Percentiles rank a stretch among this genome's conserved stretches.
These are phyloP conservation scores for Bhutanitis thaidina DNA, from an alignment of 2,888 invertebrate genomes.

Conservation along the genomic window DNA sequence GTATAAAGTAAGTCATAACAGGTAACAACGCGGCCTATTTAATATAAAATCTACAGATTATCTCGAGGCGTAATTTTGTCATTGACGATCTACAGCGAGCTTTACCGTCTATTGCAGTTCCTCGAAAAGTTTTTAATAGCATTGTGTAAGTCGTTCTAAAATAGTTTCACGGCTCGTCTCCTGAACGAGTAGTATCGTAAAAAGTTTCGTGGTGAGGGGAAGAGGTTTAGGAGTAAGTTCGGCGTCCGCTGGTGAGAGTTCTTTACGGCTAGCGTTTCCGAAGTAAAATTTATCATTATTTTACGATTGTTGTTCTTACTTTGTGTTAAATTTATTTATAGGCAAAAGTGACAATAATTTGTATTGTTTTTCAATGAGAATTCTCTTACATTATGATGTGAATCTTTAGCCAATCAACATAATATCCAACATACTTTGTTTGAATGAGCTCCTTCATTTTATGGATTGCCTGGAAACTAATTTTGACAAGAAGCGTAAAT, in stretches of 20 bases:
- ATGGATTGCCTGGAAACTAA: too few relatives aligned
- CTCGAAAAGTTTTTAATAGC: constrained; percentile 49
- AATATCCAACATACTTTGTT: too few relatives aligned
- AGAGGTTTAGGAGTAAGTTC: background rate
- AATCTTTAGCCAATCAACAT: too few relatives aligned
- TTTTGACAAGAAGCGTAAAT: too few relatives aligned
- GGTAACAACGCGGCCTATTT: too few relatives aligned
- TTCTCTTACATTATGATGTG: too few relatives aligned
- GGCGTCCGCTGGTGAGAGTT: background rate
- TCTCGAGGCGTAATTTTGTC: too few relatives aligned
- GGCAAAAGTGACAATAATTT: too few relatives aligned
- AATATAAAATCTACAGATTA: too few relatives aligned
- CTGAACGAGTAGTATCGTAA: constrained; percentile 44
- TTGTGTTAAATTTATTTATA: background rate
- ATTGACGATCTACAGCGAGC: background rate
- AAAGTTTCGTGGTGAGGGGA: constrained; percentile 40
- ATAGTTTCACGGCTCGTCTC: constrained; percentile 40
- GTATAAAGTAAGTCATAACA: too few relatives aligned
- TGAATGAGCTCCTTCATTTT: too few relatives aligned
- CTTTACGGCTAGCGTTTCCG: constrained; percentile 5
- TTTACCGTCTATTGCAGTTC: constrained; percentile 25
- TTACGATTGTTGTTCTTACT: background rate
- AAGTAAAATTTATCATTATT: constrained; percentile 7
- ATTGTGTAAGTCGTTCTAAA: constrained; percentile 60
- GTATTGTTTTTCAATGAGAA: too few relatives aligned